phyloP scores from a whole-genome alignment of 1,140 invertebrate species.

The Caenorhabditis brenneri region DNA sequence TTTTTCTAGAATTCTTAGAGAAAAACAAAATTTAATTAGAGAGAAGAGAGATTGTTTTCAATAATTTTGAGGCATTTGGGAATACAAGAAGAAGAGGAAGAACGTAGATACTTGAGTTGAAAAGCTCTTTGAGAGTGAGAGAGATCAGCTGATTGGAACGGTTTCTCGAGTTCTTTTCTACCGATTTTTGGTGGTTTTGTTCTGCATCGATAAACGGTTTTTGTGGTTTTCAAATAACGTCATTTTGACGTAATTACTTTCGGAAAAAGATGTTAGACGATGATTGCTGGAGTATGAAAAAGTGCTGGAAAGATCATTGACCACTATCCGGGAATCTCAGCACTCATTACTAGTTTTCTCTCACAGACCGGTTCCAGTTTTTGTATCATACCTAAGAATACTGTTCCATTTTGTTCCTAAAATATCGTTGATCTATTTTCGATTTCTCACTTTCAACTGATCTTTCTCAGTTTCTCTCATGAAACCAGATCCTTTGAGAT shows the following conservation, averaged over 20 bases:
- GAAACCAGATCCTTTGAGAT: background rate
- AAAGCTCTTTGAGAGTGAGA: background rate
- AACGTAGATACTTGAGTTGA: background rate
- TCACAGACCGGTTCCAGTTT: too few species aligned
- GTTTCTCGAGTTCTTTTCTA: background rate
- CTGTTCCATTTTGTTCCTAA: too few species aligned
- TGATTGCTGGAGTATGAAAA: background rate
- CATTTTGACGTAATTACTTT: background rate
- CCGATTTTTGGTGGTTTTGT: background rate
- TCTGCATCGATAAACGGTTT: background rate
- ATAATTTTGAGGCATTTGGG: background rate
- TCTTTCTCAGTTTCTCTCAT: background rate
- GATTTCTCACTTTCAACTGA: too few species aligned
- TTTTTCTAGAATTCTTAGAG: background rate
- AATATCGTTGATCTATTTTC: too few species aligned
- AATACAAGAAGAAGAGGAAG: background rate
- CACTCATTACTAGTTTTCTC: too few species aligned
- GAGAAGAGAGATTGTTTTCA: background rate
- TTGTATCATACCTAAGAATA: too few species aligned
- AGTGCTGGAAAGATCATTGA: background rate
- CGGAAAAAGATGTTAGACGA: background rate
- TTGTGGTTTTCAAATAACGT: background rate
- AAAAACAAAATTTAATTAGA: background rate
- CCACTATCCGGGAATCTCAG: background rate
- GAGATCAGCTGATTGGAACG: background rate